Conservation (phyloP, 2,113 vertebrate species). For the Scatophagus argus region DNA sequence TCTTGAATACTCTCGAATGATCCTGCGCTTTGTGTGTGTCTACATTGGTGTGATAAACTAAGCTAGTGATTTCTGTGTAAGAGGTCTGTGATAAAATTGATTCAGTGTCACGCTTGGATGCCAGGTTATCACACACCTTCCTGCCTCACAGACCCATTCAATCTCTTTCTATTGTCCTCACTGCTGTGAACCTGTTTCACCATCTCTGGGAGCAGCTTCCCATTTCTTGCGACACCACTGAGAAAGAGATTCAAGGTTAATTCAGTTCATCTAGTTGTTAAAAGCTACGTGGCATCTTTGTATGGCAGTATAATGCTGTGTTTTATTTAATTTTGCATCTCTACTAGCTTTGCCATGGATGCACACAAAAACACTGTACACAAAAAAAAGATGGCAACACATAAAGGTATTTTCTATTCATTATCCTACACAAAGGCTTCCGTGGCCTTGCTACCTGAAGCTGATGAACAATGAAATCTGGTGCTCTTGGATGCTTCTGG, state of each 20-base stretch:
- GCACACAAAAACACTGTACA: slow-evolving; percentile 3
- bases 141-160: slow-evolving; percentile 52
- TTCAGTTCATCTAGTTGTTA: slow-evolving; percentile 56
- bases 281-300: slow-evolving; percentile 25
- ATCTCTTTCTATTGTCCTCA: slow-evolving; percentile 55
- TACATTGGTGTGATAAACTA: slow-evolving; percentile 34
- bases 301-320: neutral
- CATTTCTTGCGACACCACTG: slow-evolving; percentile 40
- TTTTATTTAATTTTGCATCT: slow-evolving; percentile 43
- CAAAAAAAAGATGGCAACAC: slow-evolving; percentile 16
- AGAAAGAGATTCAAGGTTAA: slow-evolving; percentile 66
- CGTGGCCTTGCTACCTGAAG: slow-evolving; percentile 25
- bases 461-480: slow-evolving; percentile 43
- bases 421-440: slow-evolving; percentile 38
- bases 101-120: slow-evolving; percentile 73
- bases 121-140: slow-evolving; percentile 76
- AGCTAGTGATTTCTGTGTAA: slow-evolving; percentile 53
- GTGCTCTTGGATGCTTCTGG: slow-evolving; percentile 19
- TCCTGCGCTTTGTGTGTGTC: slow-evolving; percentile 31
- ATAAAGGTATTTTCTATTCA: slow-evolving; percentile 39
- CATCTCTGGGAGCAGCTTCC: slow-evolving; percentile 50
- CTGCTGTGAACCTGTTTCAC: slow-evolving; percentile 43
- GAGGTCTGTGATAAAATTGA: slow-evolving; percentile 64
- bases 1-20: slow-evolving; percentile 30
- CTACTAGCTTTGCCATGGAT: neutral